Evolutionary conservation across 2,888 invertebrate species (phyloP).

Genomic region (Tryphoninae sp.): DNA sequence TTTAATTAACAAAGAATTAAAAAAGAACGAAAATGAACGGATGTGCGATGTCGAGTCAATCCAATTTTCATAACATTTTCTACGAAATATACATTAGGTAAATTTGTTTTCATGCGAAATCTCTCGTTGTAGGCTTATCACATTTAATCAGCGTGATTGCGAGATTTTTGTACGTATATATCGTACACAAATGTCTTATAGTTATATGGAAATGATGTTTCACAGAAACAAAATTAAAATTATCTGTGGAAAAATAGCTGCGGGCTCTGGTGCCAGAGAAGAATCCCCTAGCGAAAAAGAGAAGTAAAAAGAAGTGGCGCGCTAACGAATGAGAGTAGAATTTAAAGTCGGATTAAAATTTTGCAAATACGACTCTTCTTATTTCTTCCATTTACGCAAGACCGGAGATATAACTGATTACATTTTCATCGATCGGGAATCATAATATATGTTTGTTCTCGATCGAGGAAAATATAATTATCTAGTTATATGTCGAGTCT

Average conservation of each 20-base stretch:
- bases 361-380: background rate
- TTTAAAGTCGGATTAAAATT: constrained; percentile 2
- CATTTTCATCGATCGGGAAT: constrained; percentile 24
- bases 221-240: background rate
- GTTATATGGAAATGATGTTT: background rate
- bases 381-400: background rate
- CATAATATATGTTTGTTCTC: too few relatives aligned
- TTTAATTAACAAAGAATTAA: too few relatives aligned
- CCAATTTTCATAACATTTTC: background rate
- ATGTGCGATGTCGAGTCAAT: background rate
- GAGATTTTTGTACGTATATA: background rate
- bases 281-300: background rate
- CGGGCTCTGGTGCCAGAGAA: background rate
- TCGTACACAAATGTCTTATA: too few relatives aligned
- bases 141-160: background rate
- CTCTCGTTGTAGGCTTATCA: background rate
- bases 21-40: too few relatives aligned
- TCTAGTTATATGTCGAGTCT: constrained; percentile 17
- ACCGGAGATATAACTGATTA: constrained; percentile 27
- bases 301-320: background rate
- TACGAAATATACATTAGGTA: background rate
- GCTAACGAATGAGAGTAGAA: constrained; percentile 1
- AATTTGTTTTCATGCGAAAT: background rate
- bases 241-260: background rate
- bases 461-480: constrained; percentile 38